A percentile compares a stretch with the other conserved stretches of the same genome.
Conservation (phyloP, 2,888 invertebrate genomes). For the Xestia c-nigrum region DNA sequence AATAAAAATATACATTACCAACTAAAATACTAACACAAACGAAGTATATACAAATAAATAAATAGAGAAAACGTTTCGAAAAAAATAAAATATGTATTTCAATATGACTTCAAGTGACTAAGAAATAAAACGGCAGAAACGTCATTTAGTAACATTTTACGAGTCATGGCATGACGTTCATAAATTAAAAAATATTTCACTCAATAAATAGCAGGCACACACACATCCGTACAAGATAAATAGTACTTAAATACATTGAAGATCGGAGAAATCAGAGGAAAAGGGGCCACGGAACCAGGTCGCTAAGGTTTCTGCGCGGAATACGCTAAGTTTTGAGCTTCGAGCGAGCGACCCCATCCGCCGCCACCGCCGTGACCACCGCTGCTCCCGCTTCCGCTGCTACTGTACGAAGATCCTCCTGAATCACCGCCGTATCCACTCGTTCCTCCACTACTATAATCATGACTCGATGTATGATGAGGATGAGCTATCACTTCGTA, state of each 20-base stretch:
- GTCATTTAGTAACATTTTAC: constrained; percentile 48
- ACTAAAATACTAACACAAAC: constrained; percentile 71
- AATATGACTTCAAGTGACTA: constrained; percentile 66
- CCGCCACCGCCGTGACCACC: constrained; percentile 89
- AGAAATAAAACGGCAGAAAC: constrained; percentile 47
- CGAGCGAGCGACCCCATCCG: constrained; percentile 94
- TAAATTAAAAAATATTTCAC: constrained; percentile 70
- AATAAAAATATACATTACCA: constrained; percentile 66
- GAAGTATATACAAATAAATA: constrained; percentile 73
- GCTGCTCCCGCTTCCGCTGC: constrained; percentile 86
- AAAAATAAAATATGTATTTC: constrained; percentile 60
- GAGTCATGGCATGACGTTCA: constrained; percentile 69
- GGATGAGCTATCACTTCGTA: constrained; percentile 97
- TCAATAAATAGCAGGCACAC: constrained; percentile 77
- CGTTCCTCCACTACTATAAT: constrained; percentile 84
- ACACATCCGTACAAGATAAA: constrained; percentile 79
- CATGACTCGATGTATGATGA: constrained; percentile 93
- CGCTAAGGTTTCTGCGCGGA: constrained; percentile 93
- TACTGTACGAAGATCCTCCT: constrained; percentile 87
- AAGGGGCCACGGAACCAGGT: constrained; percentile 82
- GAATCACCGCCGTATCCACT: constrained; percentile 92
- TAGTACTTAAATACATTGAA: constrained; percentile 76
- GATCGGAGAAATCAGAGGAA: constrained; percentile 82
- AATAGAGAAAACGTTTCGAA: constrained; percentile 55
- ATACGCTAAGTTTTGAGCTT: constrained; percentile 95